Percentiles rank a stretch among this genome's conserved stretches.
phyloP scores from a whole-genome alignment of 1,140 invertebrate species.

The Drosophila prosaltans region DNA sequence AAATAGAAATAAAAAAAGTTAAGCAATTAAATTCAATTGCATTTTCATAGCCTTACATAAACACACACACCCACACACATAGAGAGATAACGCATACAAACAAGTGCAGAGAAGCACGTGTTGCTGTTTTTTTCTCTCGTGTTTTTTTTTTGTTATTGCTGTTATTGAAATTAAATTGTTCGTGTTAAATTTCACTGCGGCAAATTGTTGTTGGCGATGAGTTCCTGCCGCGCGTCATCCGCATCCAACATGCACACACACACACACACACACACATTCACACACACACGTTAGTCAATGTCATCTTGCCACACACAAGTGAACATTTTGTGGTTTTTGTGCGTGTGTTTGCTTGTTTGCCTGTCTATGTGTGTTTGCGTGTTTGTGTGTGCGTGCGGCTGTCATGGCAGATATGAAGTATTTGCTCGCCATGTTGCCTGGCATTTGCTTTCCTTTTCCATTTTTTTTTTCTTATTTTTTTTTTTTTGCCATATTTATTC shows the following conservation, averaged over 20 bases:
- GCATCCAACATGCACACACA: slow-evolving; percentile 38
- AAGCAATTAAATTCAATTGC: slow-evolving; percentile 75
- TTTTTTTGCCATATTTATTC: slow-evolving; percentile 25
- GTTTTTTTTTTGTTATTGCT: slow-evolving; percentile 34
- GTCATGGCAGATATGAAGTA: slow-evolving; percentile 47
- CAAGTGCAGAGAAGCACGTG: slow-evolving; percentile 39
- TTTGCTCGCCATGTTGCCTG: slow-evolving; percentile 45
- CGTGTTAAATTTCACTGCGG: slow-evolving; percentile 71
- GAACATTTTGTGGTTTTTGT: slow-evolving; percentile 47
- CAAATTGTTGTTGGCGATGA: slow-evolving; percentile 53
- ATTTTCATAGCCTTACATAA: slow-evolving; percentile 37
- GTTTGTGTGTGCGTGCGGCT: slow-evolving; percentile 29
- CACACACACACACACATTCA: slow-evolving; percentile 15
- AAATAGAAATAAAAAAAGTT: slow-evolving; percentile 39
- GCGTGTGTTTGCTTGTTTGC: slow-evolving; percentile 20
- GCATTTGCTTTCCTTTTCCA: slow-evolving; percentile 35
- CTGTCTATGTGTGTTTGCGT: not conserved
- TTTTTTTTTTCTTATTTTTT: no score
- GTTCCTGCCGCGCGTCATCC: slow-evolving; percentile 16
- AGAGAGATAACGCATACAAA: not conserved
- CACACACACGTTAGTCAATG: slow-evolving; percentile 22
- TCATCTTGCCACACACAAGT: slow-evolving; percentile 12
- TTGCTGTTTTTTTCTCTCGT: slow-evolving; percentile 52
- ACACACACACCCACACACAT: not conserved
- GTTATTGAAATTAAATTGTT: slow-evolving; percentile 81